Evolutionary conservation across 2,113 vertebrate species (phyloP), one percentile per base, ranked within the genome.

Genomic region (Mobula hypostoma): DNA sequence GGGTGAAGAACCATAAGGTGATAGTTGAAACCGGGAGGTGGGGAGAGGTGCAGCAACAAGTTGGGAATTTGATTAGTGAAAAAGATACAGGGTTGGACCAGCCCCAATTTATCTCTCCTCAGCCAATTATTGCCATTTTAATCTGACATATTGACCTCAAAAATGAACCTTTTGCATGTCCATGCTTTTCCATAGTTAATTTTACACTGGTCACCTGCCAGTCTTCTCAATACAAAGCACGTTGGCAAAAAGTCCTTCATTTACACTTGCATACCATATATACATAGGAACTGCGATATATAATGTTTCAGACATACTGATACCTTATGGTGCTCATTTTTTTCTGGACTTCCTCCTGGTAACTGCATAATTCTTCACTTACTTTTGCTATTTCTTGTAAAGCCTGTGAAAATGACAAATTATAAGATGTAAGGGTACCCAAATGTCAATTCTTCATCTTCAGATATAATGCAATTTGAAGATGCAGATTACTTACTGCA

Each of bases 281-380:
- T 40, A 74, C 11, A 29, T 56, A 93, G 1, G 21, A 27, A 93
- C 48, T 93, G 4, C 36, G 74, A 48, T 36, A 74, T 76, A 29
- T 74, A 72, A 92, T 48, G 40, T 94, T 63, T 77, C 36, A 80
- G 56, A 87, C 70, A 19, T 32, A 82, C 78, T 94, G 95, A 63
- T 94, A 99, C 98, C 98, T 97, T 96, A 94, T 96, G 96, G 95
- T 96, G 95, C 94, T 96, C 94, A 97, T 96, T 95, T 95, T 98
- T 96, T 96, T 98, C 95, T 95, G 96, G 95, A 99, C 98, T 97
- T 99, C 98, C 95, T 99, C 98, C 97, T 99, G 98, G 96, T 98
- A 99, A 97, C 97, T 99, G 96, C 98, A 99, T 91, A 99, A 97
- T 95, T 99, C 99, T 96, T 99, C 98, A 95, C 99, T 99, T 79